Base-by-base conservation (phyloP, 2,888 invertebrate species). In the Sminthurides aquaticus region DNA sequence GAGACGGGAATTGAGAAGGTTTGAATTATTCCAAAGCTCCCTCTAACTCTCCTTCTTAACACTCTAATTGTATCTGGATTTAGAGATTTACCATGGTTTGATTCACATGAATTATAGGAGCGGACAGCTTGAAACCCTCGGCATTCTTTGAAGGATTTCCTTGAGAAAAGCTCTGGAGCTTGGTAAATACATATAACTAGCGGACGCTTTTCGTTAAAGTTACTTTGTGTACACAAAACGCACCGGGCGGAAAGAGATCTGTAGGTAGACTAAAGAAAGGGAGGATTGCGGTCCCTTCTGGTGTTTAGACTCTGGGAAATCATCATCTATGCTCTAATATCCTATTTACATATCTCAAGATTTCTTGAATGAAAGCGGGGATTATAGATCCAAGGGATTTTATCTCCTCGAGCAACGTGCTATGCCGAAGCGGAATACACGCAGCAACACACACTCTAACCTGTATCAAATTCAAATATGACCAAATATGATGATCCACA, bases 31-130 rank as follows among this genome's bases (percentile, higher is more conserved):
- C 43, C 8, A 34, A 34, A 52, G 52, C 52, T 20, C 52, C 52
- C 52, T 52, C 52, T 52, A 52, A 8, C 20, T 8, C 52, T 22
- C 5, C 22, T 52, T 52, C 52, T 20, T 52, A 20, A 52, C 52
- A 52, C 5, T 52, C 52, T 52, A 52, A 64, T 64, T 62, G 58
- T 59, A 58, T 27, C 43, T 43, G 28, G 52, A 59, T 55, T 59
- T 64, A 26, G 43, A 64, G 64, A 64, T 64, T 64, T 64, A 58
- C 54, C 64, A 64, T 55, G 64, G 58, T 64, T 54, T 59, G 64
- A 59, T 64, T 64, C 64, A 58, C 52, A 49, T 58, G 58, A 59
- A 64, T 59, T 48, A 57, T 49, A 64, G 8, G 52, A 8, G 20
- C 11, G 15, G 20, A 20, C 52, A 34, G 43, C 8, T 34, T 34